Evolutionary conservation across 2,888 invertebrate genomes (phyloP).

Genomic region (Tinea semifulvella): DNA sequence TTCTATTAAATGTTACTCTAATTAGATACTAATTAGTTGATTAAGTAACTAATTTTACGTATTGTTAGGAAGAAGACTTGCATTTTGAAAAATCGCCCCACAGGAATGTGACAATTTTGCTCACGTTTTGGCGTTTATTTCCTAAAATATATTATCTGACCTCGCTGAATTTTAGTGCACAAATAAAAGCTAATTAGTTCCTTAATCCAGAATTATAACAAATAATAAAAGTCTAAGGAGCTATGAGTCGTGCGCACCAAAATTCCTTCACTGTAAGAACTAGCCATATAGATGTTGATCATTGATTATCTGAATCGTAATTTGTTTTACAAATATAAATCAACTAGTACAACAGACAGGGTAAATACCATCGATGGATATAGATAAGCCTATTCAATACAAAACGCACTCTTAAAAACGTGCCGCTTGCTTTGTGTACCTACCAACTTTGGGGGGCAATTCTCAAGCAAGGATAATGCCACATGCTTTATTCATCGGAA

Average conservation of each 20-base stretch:
- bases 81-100: constrained; percentile 15
- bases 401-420: too few relatives aligned
- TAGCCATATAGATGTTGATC: constrained; percentile 7
- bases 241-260: constrained; percentile 18
- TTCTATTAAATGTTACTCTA: constrained; percentile 18
- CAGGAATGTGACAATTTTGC: constrained; percentile 13
- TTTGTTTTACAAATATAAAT: too few relatives aligned
- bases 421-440: too few relatives aligned
- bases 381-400: too few relatives aligned
- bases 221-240: constrained; percentile 16
- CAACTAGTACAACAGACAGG: too few relatives aligned
- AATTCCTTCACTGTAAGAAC: constrained; percentile 18
- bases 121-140: constrained; percentile 16
- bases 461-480: too few relatives aligned
- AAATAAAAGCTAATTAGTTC: constrained; percentile 17
- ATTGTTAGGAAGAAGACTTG: constrained; percentile 16
- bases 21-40: constrained; percentile 16
- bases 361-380: too few relatives aligned
- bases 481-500: too few relatives aligned
- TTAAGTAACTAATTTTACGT: constrained; percentile 15
- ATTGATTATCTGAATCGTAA: too few relatives aligned
- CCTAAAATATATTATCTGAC: constrained; percentile 17
- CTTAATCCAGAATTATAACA: constrained; percentile 16
- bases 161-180: constrained; percentile 16
- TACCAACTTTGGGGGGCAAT: too few relatives aligned